These are phyloP conservation scores for Griposia aprilina DNA, from an alignment of 2,888 invertebrate species.

Conservation along the genomic window DNA sequence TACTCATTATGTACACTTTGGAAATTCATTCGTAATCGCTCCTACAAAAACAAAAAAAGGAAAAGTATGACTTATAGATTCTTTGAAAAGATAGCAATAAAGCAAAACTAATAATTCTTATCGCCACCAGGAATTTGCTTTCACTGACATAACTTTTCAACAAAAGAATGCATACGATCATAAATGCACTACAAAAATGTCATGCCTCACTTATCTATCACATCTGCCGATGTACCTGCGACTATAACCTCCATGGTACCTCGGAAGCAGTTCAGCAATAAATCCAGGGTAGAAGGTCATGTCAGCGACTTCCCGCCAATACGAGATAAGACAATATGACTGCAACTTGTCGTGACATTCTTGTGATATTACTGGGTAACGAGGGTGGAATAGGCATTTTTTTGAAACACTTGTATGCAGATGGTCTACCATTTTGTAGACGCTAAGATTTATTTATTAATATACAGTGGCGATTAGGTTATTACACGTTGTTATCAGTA, in stretches of 20 bases:
- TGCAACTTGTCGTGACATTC: constrained; percentile 72
- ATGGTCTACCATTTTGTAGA: not conserved
- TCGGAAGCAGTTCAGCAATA: constrained; percentile 62
- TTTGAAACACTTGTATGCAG: not conserved
- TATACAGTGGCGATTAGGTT: too few species aligned
- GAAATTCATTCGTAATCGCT: too few species aligned
- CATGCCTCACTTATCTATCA: constrained; percentile 20
- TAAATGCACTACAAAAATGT: constrained; percentile 7
- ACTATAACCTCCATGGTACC: constrained; percentile 36
- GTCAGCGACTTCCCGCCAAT: constrained; percentile 74
- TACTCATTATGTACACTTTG: too few species aligned
- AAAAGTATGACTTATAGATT: too few species aligned
- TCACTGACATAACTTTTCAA: not conserved
- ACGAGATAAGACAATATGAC: constrained; percentile 74
- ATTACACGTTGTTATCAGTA: too few species aligned
- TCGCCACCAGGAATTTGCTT: not conserved
- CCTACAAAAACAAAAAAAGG: too few species aligned
- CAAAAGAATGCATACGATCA: not conserved
- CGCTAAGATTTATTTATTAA: too few species aligned
- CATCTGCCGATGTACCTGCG: constrained; percentile 39
- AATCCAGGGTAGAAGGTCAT: constrained; percentile 70
- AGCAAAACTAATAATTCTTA: not conserved
- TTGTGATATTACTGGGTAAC: constrained; percentile 60
- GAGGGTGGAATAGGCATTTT: constrained; percentile 32
- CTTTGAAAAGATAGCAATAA: not conserved